These are phyloP conservation scores for Lutraria rhynchaena DNA, from an alignment of 1,140 invertebrate species.

Conservation along the genomic window DNA sequence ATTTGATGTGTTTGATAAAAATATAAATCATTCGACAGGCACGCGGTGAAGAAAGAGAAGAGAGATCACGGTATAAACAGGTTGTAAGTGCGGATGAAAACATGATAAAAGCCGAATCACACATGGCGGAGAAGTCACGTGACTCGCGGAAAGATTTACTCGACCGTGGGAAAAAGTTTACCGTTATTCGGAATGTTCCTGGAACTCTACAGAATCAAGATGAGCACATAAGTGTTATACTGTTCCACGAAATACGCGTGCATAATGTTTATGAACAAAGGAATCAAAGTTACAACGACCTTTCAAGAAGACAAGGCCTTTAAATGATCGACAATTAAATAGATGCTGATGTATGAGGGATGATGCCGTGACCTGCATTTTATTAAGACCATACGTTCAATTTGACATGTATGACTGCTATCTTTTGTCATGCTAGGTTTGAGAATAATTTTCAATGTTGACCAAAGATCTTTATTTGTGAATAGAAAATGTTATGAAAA, in stretches of 20 bases:
- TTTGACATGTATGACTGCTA: too few species aligned
- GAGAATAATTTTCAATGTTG: too few species aligned
- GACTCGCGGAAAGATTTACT: slow-evolving; percentile 40
- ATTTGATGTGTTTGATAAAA: slow-evolving; percentile 27
- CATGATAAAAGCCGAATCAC: slow-evolving; percentile 53
- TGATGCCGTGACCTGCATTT: too few species aligned
- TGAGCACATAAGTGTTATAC: neutral
- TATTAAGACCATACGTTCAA: too few species aligned
- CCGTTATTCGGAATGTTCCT: slow-evolving; percentile 44
- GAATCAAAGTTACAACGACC: too few species aligned
- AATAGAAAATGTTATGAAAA: too few species aligned
- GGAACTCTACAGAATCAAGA: slow-evolving; percentile 9
- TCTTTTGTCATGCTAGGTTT: too few species aligned
- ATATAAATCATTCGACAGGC: slow-evolving; percentile 24
- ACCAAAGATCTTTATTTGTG: too few species aligned
- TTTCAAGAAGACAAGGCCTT: too few species aligned
- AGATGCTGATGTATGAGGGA: too few species aligned
- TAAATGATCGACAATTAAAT: too few species aligned
- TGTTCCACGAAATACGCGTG: neutral
- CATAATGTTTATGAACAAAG: neutral
- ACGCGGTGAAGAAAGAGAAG: slow-evolving; percentile 1
- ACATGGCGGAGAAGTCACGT: slow-evolving; percentile 32
- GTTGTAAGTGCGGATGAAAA: slow-evolving; percentile 45
- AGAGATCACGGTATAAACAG: slow-evolving; percentile 45
- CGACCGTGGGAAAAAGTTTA: slow-evolving; percentile 43